Evolutionary conservation across 2,113 vertebrate genomes (phyloP).

Genomic region (Sula dactylatra): DNA sequence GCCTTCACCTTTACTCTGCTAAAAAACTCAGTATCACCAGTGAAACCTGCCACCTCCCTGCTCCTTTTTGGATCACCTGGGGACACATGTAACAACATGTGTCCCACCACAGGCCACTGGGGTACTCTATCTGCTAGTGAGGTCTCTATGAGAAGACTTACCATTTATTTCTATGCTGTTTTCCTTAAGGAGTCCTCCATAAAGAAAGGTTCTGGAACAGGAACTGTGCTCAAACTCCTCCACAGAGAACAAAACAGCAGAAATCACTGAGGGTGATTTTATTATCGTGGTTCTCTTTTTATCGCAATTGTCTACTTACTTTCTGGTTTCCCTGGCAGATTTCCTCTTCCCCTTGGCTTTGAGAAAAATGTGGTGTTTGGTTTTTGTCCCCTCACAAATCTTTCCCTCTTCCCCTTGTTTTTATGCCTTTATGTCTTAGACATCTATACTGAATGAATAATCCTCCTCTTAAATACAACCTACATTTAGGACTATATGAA

Average conservation of each 20-base stretch:
- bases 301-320: rapidly evolving
- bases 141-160: not conserved
- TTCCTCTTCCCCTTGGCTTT: not conserved
- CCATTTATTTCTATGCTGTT: not conserved
- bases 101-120: not conserved
- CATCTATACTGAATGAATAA: not conserved
- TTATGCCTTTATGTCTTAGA: not conserved
- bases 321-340: not conserved
- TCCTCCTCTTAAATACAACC: not conserved
- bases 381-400: not conserved
- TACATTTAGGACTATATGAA: not conserved
- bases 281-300: not conserved
- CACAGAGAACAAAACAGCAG: not conserved
- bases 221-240: not conserved
- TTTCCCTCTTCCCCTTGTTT: not conserved
- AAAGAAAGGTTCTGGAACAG: not conserved
- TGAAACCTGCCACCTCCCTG: not conserved
- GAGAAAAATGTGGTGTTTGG: not conserved
- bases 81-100: not conserved
- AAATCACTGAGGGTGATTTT: not conserved
- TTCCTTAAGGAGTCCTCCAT: not conserved
- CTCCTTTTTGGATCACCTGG: not conserved
- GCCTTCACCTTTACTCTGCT: not conserved
- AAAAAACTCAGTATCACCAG: not conserved
- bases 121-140: not conserved